A percentile compares a stretch with the other conserved stretches of the same genome.
Evolutionary conservation across 2,797 vertebrate genomes (phyloP).

Genomic region (Hydrophis major): DNA sequence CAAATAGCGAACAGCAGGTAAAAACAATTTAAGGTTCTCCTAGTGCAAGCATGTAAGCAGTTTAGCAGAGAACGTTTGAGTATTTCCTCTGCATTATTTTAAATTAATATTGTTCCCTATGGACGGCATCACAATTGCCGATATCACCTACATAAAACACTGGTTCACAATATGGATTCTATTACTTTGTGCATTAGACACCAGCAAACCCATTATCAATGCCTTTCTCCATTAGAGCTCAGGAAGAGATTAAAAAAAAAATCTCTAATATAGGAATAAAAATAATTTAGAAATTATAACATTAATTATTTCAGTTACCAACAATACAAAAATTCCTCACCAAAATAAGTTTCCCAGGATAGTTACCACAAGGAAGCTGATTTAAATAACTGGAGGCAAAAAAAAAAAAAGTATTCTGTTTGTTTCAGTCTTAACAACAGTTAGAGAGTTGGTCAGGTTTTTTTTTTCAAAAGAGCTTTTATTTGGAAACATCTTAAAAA

Average conservation of each 20-base stretch:
- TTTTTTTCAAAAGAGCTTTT: background rate
- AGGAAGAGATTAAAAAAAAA: background rate
- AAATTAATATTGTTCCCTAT: background rate
- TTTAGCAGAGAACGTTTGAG: background rate
- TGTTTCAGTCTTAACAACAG: background rate
- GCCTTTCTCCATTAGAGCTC: background rate
- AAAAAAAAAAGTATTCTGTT: background rate
- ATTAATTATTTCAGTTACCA: background rate
- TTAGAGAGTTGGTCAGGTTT: background rate
- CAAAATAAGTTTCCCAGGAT: background rate
- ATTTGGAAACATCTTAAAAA: constrained; percentile 3
- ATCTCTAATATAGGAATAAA: background rate
- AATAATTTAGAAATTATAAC: background rate
- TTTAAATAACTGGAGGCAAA: background rate
- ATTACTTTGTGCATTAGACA: background rate
- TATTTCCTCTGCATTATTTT: background rate
- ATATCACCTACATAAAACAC: background rate
- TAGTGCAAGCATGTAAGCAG: background rate
- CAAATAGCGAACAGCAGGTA: background rate
- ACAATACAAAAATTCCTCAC: background rate
- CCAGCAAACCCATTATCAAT: background rate
- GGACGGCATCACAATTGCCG: background rate
- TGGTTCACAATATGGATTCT: background rate
- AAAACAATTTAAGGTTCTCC: background rate
- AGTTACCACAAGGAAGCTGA: background rate